Evolutionary conservation across 2,797 vertebrate genomes (phyloP).

Genomic region (Myotis myotis): DNA sequence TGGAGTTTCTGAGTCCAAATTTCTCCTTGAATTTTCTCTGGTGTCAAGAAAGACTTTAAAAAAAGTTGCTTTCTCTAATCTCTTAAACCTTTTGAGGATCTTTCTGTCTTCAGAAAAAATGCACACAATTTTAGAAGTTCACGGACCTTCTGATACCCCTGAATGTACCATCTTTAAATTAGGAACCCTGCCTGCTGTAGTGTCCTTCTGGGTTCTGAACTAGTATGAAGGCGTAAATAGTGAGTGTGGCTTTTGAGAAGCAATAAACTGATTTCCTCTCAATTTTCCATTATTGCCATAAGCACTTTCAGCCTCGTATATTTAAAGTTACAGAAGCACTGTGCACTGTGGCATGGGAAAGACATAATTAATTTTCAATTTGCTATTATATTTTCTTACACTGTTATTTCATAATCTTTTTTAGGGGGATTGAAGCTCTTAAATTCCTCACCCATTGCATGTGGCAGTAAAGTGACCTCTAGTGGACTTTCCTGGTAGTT

Average conservation of each 20-base stretch:
- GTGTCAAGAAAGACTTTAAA: background rate
- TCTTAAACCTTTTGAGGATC: background rate
- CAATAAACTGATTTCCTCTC: background rate
- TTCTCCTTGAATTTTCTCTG: constrained; percentile 38
- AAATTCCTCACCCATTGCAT: background rate
- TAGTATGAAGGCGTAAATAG: background rate
- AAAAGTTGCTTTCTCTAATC: background rate
- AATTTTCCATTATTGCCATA: constrained; percentile 1
- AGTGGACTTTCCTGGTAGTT: constrained; percentile 34
- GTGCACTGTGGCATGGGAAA: background rate
- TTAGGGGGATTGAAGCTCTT: background rate
- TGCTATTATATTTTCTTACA: background rate
- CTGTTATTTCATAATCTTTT: background rate
- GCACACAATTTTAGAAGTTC: background rate
- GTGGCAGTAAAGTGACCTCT: constrained; percentile 59
- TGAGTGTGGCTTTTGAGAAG: background rate
- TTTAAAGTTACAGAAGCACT: constrained; percentile 1
- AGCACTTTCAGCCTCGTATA: background rate
- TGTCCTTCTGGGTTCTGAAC: background rate
- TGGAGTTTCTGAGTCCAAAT: constrained; percentile 22
- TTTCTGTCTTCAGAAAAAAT: constrained; percentile 1
- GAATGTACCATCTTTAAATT: background rate
- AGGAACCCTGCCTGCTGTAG: background rate
- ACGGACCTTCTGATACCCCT: background rate
- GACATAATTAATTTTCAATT: background rate